Evolutionary conservation across 2,113 vertebrate species (phyloP).

Genomic region (Hucho hucho): DNA sequence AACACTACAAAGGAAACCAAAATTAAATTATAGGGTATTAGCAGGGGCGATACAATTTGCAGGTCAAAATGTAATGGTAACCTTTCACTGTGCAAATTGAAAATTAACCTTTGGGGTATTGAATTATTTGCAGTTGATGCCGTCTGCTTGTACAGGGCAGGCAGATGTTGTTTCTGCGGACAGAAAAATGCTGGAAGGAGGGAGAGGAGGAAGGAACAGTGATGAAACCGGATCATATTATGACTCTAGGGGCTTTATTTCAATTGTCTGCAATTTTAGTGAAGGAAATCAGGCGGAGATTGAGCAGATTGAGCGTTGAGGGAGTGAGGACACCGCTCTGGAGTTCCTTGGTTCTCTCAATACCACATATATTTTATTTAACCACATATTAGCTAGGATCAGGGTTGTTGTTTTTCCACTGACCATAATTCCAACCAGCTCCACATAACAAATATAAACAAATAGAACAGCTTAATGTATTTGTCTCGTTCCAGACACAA

Average conservation of each 20-base stretch:
- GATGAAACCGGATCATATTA: constrained; percentile 55
- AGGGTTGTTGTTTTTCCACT: neutral
- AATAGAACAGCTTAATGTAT: constrained; percentile 5
- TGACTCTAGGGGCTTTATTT: constrained; percentile 29
- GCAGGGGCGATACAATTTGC: constrained; percentile 80
- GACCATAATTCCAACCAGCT: constrained; percentile 1
- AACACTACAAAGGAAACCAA: constrained; percentile 47
- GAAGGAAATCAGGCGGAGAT: constrained; percentile 7
- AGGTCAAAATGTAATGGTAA: constrained; percentile 83
- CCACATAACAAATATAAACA: neutral
- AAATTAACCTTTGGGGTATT: constrained; percentile 81
- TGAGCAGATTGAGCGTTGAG: neutral
- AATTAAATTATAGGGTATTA: constrained; percentile 83
- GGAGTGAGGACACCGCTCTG: neutral
- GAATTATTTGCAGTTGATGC: constrained; percentile 70
- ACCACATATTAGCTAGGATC: neutral
- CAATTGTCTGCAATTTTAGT: constrained; percentile 17
- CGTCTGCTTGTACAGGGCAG: constrained; percentile 26
- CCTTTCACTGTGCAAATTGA: constrained; percentile 82
- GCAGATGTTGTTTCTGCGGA: constrained; percentile 32
- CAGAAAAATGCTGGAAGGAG: constrained; percentile 34
- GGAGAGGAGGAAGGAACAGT: constrained; percentile 2
- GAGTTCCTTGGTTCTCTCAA: neutral
- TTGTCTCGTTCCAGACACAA: constrained; percentile 3
- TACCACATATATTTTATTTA: constrained; percentile 7